These are phyloP conservation scores for Apolygus lucorum DNA, from an alignment of 1,140 invertebrate genomes.

Conservation along the genomic window DNA sequence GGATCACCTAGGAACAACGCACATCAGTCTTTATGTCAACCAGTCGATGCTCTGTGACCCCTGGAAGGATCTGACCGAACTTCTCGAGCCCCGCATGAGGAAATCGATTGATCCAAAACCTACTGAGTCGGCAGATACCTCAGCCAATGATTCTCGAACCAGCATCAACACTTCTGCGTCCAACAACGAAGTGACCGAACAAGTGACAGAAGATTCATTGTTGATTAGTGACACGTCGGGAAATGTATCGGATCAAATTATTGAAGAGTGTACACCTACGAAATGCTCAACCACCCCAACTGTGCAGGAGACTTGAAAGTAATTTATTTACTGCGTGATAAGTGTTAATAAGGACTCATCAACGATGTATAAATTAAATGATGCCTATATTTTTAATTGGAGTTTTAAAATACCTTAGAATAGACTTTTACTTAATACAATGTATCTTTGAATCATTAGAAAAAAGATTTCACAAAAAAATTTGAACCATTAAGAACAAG, in stretches of 20 bases:
- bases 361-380: no score
- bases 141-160: no score
- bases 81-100: neutral
- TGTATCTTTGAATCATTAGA: neutral
- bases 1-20: neutral
- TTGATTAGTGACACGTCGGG: neutral
- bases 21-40: neutral
- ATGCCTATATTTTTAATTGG: neutral
- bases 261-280: neutral
- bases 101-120: no score
- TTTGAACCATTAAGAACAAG: no score
- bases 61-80: neutral
- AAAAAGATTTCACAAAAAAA: neutral
- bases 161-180: neutral
- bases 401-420: neutral
- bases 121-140: no score
- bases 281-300: no score
- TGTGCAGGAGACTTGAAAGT: no score
- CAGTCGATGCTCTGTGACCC: neutral
- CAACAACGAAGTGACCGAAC: neutral
- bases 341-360: no score
- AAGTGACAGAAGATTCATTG: neutral
- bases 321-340: no score
- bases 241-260: neutral
- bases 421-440: neutral